Evolutionary conservation across 2,888 invertebrate genomes (phyloP).

Genomic region (Siphlonurus alternatus): DNA sequence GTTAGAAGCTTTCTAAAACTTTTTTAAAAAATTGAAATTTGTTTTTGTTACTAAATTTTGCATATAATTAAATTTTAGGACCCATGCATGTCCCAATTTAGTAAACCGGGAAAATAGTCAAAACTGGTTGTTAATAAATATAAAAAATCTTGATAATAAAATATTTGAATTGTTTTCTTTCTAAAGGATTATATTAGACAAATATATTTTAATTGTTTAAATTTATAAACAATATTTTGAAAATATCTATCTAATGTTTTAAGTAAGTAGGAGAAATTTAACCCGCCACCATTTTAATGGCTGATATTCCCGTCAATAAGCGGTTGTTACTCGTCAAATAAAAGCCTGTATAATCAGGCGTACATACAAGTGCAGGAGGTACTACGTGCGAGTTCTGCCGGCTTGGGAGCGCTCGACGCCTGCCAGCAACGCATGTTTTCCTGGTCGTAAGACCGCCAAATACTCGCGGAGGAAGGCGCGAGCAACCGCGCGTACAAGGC

Average conservation of each 20-base stretch:
- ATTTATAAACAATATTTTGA: not conserved
- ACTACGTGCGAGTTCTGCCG: not conserved
- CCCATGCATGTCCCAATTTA: not conserved
- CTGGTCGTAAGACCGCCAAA: conserved; percentile 10
- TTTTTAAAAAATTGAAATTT: not conserved
- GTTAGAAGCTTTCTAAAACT: no score
- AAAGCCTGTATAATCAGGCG: conserved; percentile 5
- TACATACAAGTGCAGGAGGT: not conserved
- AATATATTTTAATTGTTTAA: no score
- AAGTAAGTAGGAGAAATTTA: not conserved
- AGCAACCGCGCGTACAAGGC: conserved; percentile 3
- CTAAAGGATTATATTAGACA: no score
- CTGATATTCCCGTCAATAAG: conserved; percentile 3
- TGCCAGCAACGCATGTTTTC: conserved; percentile 3
- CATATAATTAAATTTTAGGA: not conserved
- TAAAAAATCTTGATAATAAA: no score
- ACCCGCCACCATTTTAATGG: conserved; percentile 2
- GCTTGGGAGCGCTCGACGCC: not conserved
- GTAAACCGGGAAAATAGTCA: no score
- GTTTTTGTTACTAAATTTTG: not conserved
- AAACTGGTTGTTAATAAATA: no score
- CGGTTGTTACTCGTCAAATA: conserved; percentile 9
- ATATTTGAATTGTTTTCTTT: no score
- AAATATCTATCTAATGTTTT: not conserved
- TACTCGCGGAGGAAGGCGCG: conserved; percentile 10